A percentile compares a stretch with the other conserved stretches of the same genome.
These are phyloP conservation scores for Plecotus auritus DNA, from an alignment of 2,113 vertebrate genomes.

Conservation along the genomic window DNA sequence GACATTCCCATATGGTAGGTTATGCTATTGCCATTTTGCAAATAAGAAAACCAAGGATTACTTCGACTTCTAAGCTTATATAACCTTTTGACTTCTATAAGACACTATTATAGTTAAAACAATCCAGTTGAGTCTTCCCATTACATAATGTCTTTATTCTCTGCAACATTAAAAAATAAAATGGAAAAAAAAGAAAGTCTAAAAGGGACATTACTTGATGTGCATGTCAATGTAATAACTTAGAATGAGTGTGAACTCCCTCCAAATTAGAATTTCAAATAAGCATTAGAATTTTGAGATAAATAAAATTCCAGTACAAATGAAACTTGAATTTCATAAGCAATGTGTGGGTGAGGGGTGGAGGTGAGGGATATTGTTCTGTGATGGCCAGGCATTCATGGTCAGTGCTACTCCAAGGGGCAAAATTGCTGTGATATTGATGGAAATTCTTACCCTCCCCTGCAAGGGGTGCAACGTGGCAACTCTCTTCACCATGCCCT, in stretches of 20 bases:
- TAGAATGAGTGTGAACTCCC: background rate
- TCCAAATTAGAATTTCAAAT: background rate
- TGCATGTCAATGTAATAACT: background rate
- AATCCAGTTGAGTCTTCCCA: background rate
- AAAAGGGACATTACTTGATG: background rate
- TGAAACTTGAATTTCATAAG: background rate
- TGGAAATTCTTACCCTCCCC: background rate
- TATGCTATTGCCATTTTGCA: background rate
- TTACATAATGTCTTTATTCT: background rate
- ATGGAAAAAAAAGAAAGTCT: background rate
- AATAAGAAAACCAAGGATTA: background rate
- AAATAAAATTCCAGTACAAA: background rate
- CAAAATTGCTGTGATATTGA: background rate
- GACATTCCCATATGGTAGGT: background rate
- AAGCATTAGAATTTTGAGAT: background rate
- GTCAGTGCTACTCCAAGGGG: background rate
- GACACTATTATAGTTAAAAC: background rate
- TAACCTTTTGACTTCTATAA: background rate
- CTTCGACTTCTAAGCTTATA: background rate
- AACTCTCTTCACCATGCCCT: background rate
- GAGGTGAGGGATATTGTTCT: background rate
- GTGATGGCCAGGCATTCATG: background rate
- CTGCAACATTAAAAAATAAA: background rate
- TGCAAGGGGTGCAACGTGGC: accelerated
- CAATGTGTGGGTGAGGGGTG: background rate